These are phyloP conservation scores for Meloidogyne chitwoodi DNA, from an alignment of 1,140 invertebrate species.

Conservation along the genomic window DNA sequence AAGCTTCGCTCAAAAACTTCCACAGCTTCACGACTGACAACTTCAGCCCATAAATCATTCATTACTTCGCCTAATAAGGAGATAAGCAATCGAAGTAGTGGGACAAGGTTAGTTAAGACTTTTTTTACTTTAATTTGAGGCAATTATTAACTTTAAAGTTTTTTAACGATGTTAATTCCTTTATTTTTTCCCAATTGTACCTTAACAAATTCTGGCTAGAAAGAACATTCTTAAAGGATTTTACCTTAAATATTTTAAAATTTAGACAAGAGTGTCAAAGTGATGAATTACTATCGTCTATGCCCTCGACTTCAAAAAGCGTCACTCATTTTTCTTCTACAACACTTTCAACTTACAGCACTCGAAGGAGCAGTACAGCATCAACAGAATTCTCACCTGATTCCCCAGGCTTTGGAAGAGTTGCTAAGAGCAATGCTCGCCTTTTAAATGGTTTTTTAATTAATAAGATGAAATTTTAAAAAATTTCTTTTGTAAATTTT, in stretches of 20 bases:
- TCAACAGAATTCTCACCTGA: constrained; percentile 19
- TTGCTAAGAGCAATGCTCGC: constrained; percentile 38
- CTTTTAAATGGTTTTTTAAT: constrained; percentile 33
- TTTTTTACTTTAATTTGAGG: too few species aligned
- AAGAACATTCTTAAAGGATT: too few species aligned
- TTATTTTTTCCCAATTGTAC: too few species aligned
- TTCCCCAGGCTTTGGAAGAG: constrained; percentile 24
- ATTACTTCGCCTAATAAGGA: not conserved
- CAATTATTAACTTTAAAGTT: too few species aligned
- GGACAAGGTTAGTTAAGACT: not conserved
- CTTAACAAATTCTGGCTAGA: too few species aligned
- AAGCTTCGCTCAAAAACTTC: not conserved
- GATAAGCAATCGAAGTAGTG: not conserved
- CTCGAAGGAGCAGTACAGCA: constrained; percentile 11
- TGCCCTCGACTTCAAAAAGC: not conserved
- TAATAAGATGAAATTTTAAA: too few species aligned
- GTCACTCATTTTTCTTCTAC: not conserved
- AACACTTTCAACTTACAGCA: not conserved
- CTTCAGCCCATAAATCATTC: not conserved
- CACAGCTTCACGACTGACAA: not conserved
- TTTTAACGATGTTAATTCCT: too few species aligned
- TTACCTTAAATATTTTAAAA: too few species aligned
- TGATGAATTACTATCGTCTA: not conserved
- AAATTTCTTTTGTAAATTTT: too few species aligned
- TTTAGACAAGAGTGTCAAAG: not conserved